A percentile compares a stretch with the other conserved stretches of the same genome.
Evolutionary conservation across 2,797 vertebrate species (phyloP).

Genomic region (Chromobotia macracanthus): DNA sequence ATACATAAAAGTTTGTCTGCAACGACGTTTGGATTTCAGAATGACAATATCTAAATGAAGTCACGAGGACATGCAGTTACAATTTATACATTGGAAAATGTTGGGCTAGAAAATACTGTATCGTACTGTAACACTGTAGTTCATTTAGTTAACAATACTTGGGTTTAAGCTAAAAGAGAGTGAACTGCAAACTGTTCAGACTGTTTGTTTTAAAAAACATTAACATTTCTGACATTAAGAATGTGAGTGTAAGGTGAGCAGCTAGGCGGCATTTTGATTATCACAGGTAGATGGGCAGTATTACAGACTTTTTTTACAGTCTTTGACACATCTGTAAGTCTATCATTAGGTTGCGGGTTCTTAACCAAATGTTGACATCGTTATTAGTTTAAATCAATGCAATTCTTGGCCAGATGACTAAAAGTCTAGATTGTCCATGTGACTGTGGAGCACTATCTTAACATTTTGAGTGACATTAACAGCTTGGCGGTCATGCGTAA

Average conservation of each 20-base stretch:
- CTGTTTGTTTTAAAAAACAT: background rate
- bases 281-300: conserved; percentile 24
- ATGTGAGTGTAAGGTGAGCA: background rate
- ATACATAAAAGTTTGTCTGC: background rate
- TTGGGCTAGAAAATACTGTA: background rate
- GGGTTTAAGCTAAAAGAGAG: background rate
- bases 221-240: background rate
- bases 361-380: background rate
- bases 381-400: background rate
- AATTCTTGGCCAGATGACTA: conserved; percentile 14
- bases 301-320: background rate
- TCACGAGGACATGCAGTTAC: background rate
- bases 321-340: conserved; percentile 9
- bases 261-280: conserved; percentile 1
- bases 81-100: background rate
- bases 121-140: background rate
- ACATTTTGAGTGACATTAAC: conserved; percentile 82
- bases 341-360: conserved; percentile 12
- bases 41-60: background rate
- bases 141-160: background rate
- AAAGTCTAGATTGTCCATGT: conserved; percentile 43
- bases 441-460: conserved; percentile 65
- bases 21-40: background rate
- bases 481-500: conserved; percentile 85
- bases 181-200: background rate